Conservation (phyloP, 1,140 invertebrate species). For the Drosophila obscura region DNA sequence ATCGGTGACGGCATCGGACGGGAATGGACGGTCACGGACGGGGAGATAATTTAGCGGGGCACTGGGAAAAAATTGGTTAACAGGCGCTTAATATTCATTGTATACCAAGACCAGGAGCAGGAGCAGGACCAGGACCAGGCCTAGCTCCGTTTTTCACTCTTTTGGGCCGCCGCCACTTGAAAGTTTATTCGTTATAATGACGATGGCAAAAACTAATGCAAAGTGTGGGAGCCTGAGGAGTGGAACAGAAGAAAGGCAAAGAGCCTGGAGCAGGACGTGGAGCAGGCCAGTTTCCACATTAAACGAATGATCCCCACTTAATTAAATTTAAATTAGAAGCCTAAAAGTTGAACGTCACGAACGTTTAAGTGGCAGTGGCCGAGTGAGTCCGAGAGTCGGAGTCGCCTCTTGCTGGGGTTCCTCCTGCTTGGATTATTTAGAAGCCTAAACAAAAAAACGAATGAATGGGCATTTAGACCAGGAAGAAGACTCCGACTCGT, state of each 20-base stretch:
- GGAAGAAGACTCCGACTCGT: constrained; percentile 11
- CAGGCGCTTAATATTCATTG: constrained; percentile 78
- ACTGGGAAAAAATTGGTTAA: constrained; percentile 80
- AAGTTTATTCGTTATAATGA: constrained; percentile 79
- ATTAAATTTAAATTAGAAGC: constrained; percentile 82
- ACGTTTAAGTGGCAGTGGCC: constrained; percentile 47
- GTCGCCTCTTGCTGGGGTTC: too few species aligned
- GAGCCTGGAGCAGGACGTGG: constrained; percentile 3
- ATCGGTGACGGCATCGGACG: constrained; percentile 21
- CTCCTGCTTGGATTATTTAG: constrained; percentile 33
- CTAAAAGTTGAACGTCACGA: constrained; percentile 77
- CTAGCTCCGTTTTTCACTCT: constrained; percentile 10
- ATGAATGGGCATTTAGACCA: constrained; percentile 71
- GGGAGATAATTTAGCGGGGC: constrained; percentile 51
- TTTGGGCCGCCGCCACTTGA: constrained; percentile 42
- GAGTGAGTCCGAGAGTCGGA: background rate
- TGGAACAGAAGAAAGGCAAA: background rate
- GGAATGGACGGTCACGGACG: constrained; percentile 23
- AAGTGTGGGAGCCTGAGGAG: constrained; percentile 10
- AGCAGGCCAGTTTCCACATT: constrained; percentile 43
- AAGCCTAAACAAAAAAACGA: constrained; percentile 49
- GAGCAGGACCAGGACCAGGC: background rate
- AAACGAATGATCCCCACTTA: constrained; percentile 70
- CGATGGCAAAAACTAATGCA: constrained; percentile 68
- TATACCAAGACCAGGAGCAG: constrained; percentile 4